Conservation (phyloP, 2,888 invertebrate genomes). For the Nomada flava region DNA sequence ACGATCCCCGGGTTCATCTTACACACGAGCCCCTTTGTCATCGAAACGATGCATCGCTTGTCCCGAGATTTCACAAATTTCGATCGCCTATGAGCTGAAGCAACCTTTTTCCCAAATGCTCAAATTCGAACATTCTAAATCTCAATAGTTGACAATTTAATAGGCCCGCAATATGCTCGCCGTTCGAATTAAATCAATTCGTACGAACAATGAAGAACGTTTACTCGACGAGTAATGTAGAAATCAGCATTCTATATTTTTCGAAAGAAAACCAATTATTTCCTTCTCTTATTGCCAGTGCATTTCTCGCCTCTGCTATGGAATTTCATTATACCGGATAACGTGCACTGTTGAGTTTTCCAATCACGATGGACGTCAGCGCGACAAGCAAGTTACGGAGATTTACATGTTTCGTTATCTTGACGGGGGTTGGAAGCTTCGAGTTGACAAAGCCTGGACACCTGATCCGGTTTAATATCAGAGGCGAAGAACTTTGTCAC, state of each 20-base stretch:
- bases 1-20: conserved; percentile 43
- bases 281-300: no score
- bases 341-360: conserved; percentile 52
- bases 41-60: conserved; percentile 24
- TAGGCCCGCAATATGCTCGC: no score
- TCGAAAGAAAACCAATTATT: no score
- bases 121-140: no score
- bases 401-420: conserved; percentile 50
- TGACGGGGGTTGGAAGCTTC: neutral
- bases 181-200: no score
- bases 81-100: neutral
- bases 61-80: neutral
- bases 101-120: neutral
- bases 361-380: conserved; percentile 40
- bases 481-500: conserved; percentile 12
- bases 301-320: conserved; percentile 35
- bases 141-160: no score
- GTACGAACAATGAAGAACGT: no score
- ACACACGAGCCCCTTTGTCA: conserved; percentile 30
- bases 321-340: conserved; percentile 57
- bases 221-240: no score
- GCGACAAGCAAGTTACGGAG: conserved; percentile 29
- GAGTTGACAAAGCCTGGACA: conserved; percentile 25
- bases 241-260: no score
- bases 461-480: conserved; percentile 31